Base-by-base conservation (phyloP, 2,888 invertebrate species). In the Adelognathus sp. region DNA sequence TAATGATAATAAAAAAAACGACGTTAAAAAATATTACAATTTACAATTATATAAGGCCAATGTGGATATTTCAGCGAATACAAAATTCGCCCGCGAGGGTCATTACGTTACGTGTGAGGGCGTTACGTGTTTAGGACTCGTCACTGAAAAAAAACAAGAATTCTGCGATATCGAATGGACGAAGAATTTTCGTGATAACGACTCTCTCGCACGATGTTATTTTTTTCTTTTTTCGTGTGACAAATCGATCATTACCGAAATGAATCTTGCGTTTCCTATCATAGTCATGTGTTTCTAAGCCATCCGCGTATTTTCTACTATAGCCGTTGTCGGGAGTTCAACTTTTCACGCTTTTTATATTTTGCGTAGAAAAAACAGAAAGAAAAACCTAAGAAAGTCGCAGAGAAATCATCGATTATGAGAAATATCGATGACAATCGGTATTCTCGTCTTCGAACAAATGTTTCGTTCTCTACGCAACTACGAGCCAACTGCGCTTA, bases 1-100 rank as follows among this genome's bases (percentile, higher is more conserved):
- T 11, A 64, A 18, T 33, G 52, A n/a, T n/a, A n/a, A 50, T 11
- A 50, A 50, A 50, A 36, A 66, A 46, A 21, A 33, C 60, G 54
- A 50, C 33, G 36, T 66, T 69, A 71, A 72, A 70, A 73, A 73
- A 74, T 76, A 79, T 72, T 60, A 61, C 60, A 79, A 71, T 74
- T 81, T 73, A 70, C 76, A 70, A 79, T 81, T 58, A 73, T 76
- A 73, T 76, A 77, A 76, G 76, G 81, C 79, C 79, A 76, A 73
- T 76, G 54, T 66, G 74, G 52, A 79, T 70, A 36, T 73, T 78
- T 60, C 27, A 24, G 52, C 36, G 52, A 64, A 56, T 58, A 27
- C 7, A 50, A 29, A 44, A 16, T 72, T 70, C 64, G 50, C 29
- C 16, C 24, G 64, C 18, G 29, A 21, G 67, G 24, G 29, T 39